Conservation (phyloP, 2,888 invertebrate genomes). For the Sisyra terminalis region DNA sequence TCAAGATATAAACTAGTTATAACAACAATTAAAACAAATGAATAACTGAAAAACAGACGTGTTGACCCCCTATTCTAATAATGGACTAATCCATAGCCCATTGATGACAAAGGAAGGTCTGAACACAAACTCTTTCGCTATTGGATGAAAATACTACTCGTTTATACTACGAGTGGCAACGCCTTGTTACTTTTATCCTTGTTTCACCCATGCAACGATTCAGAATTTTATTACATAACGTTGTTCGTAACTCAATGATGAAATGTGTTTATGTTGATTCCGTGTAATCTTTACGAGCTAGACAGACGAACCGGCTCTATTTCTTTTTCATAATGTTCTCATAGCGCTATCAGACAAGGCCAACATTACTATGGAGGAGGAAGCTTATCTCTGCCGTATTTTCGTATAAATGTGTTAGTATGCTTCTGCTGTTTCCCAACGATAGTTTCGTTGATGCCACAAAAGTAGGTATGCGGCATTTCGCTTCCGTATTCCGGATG, state of each 20-base stretch:
- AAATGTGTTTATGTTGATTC: slow-evolving; percentile 4
- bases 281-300: background rate
- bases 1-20: background rate
- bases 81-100: slow-evolving; percentile 48
- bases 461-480: slow-evolving; percentile 15
- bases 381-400: slow-evolving; percentile 9
- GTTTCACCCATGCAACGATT: slow-evolving; percentile 1
- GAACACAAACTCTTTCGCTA: slow-evolving; percentile 37
- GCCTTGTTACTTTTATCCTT: slow-evolving; percentile 21
- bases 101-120: slow-evolving; percentile 57
- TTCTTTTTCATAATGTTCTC: background rate
- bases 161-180: slow-evolving; percentile 19
- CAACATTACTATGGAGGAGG: slow-evolving; percentile 1
- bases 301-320: slow-evolving; percentile 1
- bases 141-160: slow-evolving; percentile 29
- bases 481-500: too few species aligned
- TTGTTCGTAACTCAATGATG: slow-evolving; percentile 5
- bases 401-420: slow-evolving; percentile 20
- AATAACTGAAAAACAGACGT: background rate
- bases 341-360: background rate
- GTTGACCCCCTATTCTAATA: slow-evolving; percentile 22
- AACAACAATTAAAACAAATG: background rate
- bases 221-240: slow-evolving; percentile 13
- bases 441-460: slow-evolving; percentile 11
- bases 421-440: slow-evolving; percentile 19